phyloP scores from a whole-genome alignment of 1,140 invertebrate genomes.

The honey bee (Apis mellifera) region Amel_HAv3.1 CM009935.2:8747501-8748000 shows the following conservation, averaged over 20 bases:
- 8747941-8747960: conserved; percentile 42
- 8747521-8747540: conserved; percentile 24
- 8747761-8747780: neutral
- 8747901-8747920: conserved; percentile 57
- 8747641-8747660: conserved; percentile 67
- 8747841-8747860: conserved; percentile 44
- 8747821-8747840: neutral
- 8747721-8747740: neutral
- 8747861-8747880: conserved; percentile 58
- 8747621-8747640: conserved; percentile 38
- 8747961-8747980: conserved; percentile 36
- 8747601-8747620: conserved; percentile 55
- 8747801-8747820: neutral
- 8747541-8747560: conserved; percentile 37
- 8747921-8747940: neutral
- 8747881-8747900: conserved; percentile 15
- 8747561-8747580: neutral
- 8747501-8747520: conserved; percentile 48
- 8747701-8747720: neutral
- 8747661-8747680: conserved; percentile 33
- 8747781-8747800: neutral
- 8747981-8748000: neutral
- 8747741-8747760: neutral
- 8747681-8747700: neutral
- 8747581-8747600: conserved; percentile 18